Percentiles rank a stretch among this genome's conserved stretches.
Conservation (phyloP, 2,113 vertebrate species). For the Microcebus tavaratra region DNA sequence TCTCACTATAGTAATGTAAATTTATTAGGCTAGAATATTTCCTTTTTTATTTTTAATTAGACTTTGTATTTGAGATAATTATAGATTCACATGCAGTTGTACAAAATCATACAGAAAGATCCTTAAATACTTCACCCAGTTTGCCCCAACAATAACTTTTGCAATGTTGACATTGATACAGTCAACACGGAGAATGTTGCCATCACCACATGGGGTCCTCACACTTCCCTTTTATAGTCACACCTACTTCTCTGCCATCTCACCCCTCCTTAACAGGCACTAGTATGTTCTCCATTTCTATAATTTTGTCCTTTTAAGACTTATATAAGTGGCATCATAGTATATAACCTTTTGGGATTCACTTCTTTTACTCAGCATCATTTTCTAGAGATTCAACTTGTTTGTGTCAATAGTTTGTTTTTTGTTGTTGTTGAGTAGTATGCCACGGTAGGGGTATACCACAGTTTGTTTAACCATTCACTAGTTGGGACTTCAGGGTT, state of each 20-base stretch:
- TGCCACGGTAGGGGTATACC: neutral
- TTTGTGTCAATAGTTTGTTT: neutral
- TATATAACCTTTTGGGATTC: neutral
- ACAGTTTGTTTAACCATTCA: neutral
- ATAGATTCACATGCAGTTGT: neutral
- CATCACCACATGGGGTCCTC: neutral
- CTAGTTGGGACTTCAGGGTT: neutral
- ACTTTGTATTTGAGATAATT: neutral
- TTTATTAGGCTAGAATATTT: neutral
- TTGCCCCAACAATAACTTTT: neutral
- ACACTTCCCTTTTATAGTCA: rapidly evolving
- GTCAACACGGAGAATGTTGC: neutral
- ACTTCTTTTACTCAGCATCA: neutral
- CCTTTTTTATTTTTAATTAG: neutral
- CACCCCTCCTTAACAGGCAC: neutral
- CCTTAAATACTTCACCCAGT: neutral
- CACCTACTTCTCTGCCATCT: rapidly evolving
- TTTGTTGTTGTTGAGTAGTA: neutral
- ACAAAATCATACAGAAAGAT: neutral
- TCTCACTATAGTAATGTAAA: neutral
- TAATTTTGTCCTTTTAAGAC: neutral
- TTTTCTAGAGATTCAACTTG: neutral
- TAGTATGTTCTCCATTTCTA: neutral
- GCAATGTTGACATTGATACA: rapidly evolving
- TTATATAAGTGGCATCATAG: neutral